These are phyloP conservation scores for Bemisia tabaci DNA, from an alignment of 1,140 invertebrate species.

Conservation along the genomic window DNA sequence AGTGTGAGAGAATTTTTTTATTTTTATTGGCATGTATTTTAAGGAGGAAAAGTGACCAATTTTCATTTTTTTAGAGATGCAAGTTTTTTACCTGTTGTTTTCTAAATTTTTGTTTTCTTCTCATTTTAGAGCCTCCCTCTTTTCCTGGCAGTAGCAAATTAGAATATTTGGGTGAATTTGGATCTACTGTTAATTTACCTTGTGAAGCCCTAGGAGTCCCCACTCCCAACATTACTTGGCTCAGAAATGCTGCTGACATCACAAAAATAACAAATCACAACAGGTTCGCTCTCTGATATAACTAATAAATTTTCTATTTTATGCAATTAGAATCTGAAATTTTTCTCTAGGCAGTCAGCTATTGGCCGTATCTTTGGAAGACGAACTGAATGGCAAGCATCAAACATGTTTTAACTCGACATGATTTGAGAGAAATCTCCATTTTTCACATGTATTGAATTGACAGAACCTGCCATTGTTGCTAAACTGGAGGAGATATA, in stretches of 20 bases:
- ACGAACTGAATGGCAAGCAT: not conserved
- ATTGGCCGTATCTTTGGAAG: not conserved
- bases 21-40: not conserved
- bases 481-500: too few relatives aligned
- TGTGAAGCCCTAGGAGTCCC: slow-evolving; percentile 67
- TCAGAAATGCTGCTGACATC: slow-evolving; percentile 44
- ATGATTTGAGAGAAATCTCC: too few relatives aligned
- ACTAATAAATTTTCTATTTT: not conserved
- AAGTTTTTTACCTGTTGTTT: slow-evolving; percentile 6
- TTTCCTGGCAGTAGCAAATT: slow-evolving; percentile 44
- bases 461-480: too few relatives aligned
- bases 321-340: not conserved
- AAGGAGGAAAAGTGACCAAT: not conserved
- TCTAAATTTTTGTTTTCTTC: slow-evolving; percentile 8
- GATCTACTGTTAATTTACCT: slow-evolving; percentile 50
- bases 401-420: too few relatives aligned
- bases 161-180: slow-evolving; percentile 68
- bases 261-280: slow-evolving; percentile 14
- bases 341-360: not conserved
- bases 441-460: too few relatives aligned
- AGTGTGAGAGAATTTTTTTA: not conserved
- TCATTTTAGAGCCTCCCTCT: slow-evolving; percentile 51
- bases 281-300: slow-evolving; percentile 11
- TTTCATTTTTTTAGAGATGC: not conserved
- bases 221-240: slow-evolving; percentile 63